Evolutionary conservation across 2,888 invertebrate species (phyloP), one percentile per base, ranked within the genome.

Genomic region (Agrotis ipsilon): DNA sequence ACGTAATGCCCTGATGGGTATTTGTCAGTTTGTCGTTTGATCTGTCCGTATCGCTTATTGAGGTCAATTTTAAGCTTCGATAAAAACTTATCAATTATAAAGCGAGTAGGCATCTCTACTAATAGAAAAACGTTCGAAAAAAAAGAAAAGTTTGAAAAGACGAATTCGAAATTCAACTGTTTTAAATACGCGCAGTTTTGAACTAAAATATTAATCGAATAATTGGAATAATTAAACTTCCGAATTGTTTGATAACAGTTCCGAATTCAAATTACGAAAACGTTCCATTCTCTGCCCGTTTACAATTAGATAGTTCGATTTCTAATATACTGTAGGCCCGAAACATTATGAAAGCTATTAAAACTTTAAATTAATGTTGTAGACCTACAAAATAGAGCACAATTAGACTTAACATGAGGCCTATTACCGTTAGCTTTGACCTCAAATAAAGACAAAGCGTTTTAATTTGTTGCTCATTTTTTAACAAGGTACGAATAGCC

Each of bases 1-100:
- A 81, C 81, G 82, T 78, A 79, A 78, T 85, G 60, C 84, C 77
- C 55, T 87, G 87, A 87, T 86, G 86, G 87, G 87, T 85, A 83
- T 88, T 87, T 87, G 87, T 88, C 86, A 87, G 81, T 82, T 82
- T 74, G 81, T 66, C 71, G 62, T 78, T 78, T 81, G 77, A 83
- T 78, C 70, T 72, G 81, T 73, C 70, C 57, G 55, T 71, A 73
- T 75, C 66, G 75, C 63, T 49, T 80, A 82, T 85, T 80, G 48
- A 68, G 84, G 86, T 83, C 82, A 81, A 57, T 68, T 77, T 80
- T 83, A 82, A 85, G 74, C 84, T 78, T 63, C 54, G 68, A 83
- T 81, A 83, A 77, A 71, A 82, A 67, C 19, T 68, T 58, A 69
- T 65, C 78, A 49, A 66, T 77, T 46, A 51, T 43, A 55, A 66